phyloP scores from a whole-genome alignment of 2,888 invertebrate species.

The Iselma pallidipennis region DNA sequence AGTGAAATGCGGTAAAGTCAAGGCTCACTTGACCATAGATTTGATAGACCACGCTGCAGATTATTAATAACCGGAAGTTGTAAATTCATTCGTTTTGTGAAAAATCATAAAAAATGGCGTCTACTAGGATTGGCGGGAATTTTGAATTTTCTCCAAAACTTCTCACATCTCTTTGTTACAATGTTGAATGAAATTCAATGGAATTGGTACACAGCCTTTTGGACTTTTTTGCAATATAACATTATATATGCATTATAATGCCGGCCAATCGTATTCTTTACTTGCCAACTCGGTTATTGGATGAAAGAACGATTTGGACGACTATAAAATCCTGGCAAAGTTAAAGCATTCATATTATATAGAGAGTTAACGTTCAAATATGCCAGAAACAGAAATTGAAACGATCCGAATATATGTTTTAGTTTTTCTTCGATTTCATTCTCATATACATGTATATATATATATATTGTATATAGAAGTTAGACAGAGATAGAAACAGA shows the following conservation, averaged over 20 bases:
- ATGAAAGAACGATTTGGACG: slow-evolving; percentile 47
- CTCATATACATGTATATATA: slow-evolving; percentile 38
- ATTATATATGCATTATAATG: slow-evolving; percentile 58
- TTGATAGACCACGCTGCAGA: no score
- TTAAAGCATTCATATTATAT: slow-evolving; percentile 58
- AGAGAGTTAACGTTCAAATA: slow-evolving; percentile 57
- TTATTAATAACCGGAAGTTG: no score
- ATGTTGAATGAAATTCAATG: slow-evolving; percentile 15
- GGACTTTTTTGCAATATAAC: slow-evolving; percentile 56
- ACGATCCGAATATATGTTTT: slow-evolving; percentile 55
- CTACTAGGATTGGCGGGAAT: neutral
- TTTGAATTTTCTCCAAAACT: neutral
- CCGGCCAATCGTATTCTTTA: slow-evolving; percentile 44
- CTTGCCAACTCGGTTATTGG: slow-evolving; percentile 35
- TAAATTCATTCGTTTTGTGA: no score
- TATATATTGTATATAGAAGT: neutral
- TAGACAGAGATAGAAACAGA: neutral
- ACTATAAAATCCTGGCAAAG: slow-evolving; percentile 51
- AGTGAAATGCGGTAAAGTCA: no score
- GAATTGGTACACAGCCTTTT: slow-evolving; percentile 38
- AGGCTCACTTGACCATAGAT: no score
- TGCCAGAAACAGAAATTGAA: slow-evolving; percentile 58
- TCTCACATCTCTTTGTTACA: neutral
- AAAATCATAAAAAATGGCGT: slow-evolving; percentile 1
- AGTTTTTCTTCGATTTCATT: slow-evolving; percentile 49